phyloP scores from a whole-genome alignment of 2,888 invertebrate genomes.

The Busseola fusca region DNA sequence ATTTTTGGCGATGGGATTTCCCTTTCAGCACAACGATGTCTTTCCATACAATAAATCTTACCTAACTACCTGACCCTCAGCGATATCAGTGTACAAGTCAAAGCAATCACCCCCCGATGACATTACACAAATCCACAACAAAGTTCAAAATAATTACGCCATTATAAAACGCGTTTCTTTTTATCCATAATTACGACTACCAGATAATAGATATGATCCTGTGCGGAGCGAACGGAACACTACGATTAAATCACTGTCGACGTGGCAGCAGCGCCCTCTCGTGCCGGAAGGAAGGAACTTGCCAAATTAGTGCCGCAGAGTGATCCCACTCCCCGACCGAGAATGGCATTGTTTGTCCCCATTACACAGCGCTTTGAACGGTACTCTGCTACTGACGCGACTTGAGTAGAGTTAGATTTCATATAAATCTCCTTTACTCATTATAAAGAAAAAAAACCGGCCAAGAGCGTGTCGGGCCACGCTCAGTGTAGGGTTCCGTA shows the following conservation, averaged over 20 bases:
- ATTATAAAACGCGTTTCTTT: constrained; percentile 36
- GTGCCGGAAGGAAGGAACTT: constrained; percentile 85
- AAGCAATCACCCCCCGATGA: background rate
- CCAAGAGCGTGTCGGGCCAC: too few species aligned
- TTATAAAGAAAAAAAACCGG: background rate
- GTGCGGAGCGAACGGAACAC: constrained; percentile 61
- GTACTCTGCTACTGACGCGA: constrained; percentile 70
- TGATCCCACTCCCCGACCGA: constrained; percentile 65
- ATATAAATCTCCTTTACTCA: constrained; percentile 1
- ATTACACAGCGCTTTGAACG: constrained; percentile 75
- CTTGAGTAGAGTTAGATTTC: background rate
- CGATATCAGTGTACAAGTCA: background rate
- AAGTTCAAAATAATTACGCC: constrained; percentile 34
- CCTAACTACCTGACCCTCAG: background rate
- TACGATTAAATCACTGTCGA: constrained; percentile 68
- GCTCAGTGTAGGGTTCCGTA: too few species aligned
- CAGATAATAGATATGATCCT: constrained; percentile 53
- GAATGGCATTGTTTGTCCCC: constrained; percentile 83
- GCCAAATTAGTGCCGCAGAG: constrained; percentile 81
- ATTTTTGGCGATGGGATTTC: background rate
- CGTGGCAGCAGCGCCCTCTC: constrained; percentile 62
- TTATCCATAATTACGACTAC: constrained; percentile 37
- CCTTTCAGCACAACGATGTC: background rate
- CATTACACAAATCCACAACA: constrained; percentile 3
- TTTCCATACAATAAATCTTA: background rate